Conservation (phyloP, 2,113 vertebrate genomes). For the Oryzias melastigma region DNA sequence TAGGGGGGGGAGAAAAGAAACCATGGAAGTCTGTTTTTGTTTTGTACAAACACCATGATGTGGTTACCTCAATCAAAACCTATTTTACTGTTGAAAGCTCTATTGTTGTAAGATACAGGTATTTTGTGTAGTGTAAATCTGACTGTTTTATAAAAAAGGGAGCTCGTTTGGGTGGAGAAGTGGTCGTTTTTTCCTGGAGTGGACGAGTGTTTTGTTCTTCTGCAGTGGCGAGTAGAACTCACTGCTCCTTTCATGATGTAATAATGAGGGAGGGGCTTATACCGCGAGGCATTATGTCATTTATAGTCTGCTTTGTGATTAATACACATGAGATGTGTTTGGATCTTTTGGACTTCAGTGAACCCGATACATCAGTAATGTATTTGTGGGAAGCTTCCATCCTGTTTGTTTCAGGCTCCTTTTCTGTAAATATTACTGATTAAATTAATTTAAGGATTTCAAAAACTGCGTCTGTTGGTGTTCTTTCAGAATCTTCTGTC, state of each 20-base stretch:
- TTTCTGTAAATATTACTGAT: slow-evolving; percentile 82
- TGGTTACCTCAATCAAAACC: slow-evolving; percentile 82
- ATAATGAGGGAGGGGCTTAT: no score
- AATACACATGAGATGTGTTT: slow-evolving; percentile 49
- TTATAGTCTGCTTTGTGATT: slow-evolving; percentile 38
- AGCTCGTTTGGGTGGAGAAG: slow-evolving; percentile 60
- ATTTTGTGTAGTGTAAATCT: slow-evolving; percentile 81
- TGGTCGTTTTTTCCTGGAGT: slow-evolving; percentile 35
- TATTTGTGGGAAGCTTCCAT: slow-evolving; percentile 33
- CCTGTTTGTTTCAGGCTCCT: slow-evolving; percentile 57
- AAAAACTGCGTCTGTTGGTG: slow-evolving; percentile 7
- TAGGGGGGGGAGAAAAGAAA: no score
- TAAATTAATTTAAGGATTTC: slow-evolving; percentile 84
- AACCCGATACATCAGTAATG: slow-evolving; percentile 48
- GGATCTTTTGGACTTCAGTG: slow-evolving; percentile 38
- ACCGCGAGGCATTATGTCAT: slow-evolving; percentile 32
- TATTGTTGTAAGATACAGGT: slow-evolving; percentile 77
- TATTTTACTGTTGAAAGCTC: slow-evolving; percentile 80
- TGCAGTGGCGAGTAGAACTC: no score
- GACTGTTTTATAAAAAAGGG: slow-evolving; percentile 74
- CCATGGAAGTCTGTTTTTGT: slow-evolving; percentile 68
- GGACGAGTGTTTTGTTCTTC: background rate
- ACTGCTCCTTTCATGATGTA: no score
- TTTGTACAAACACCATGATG: slow-evolving; percentile 75
- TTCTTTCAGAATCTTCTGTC: background rate